Conservation (phyloP, 2,888 invertebrate species). For the Cryptophagus acutangulus region DNA sequence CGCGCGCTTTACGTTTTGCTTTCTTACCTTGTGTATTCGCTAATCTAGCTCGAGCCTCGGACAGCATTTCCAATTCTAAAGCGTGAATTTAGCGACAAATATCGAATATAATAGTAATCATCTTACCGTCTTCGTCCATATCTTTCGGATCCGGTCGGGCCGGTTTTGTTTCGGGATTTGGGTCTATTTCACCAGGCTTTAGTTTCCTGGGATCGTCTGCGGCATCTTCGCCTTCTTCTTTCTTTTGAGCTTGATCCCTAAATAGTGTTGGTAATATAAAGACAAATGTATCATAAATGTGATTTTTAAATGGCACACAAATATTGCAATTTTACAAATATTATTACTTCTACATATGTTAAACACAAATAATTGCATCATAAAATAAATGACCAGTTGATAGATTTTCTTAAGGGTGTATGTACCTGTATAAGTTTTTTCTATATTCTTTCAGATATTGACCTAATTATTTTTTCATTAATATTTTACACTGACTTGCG, state of each 20-base stretch:
- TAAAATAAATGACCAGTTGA: too few species aligned
- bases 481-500: too few species aligned
- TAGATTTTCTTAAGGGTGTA: too few species aligned
- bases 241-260: conserved; percentile 90
- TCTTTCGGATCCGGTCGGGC: conserved; percentile 98
- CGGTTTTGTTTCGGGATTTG: conserved; percentile 99
- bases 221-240: conserved; percentile 89
- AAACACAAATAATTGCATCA: too few species aligned
- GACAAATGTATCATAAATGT: background rate
- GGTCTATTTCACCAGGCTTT: conserved; percentile 99
- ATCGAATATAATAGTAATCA: conserved; percentile 8
- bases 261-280: conserved; percentile 19
- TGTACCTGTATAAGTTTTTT: too few species aligned
- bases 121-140: conserved; percentile 97
- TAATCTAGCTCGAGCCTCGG: conserved; percentile 95
- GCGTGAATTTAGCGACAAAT: conserved; percentile 16
- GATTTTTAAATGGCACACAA: too few species aligned
- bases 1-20: conserved; percentile 90
- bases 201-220: conserved; percentile 94
- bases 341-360: too few species aligned
- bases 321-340: too few species aligned
- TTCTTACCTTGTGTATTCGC: conserved; percentile 98
- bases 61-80: conserved; percentile 95
- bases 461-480: conserved; percentile 3
- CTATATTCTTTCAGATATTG: conserved; percentile 1